phyloP scores from a whole-genome alignment of 1,140 invertebrate species.

The Agrilus planipennis region DNA sequence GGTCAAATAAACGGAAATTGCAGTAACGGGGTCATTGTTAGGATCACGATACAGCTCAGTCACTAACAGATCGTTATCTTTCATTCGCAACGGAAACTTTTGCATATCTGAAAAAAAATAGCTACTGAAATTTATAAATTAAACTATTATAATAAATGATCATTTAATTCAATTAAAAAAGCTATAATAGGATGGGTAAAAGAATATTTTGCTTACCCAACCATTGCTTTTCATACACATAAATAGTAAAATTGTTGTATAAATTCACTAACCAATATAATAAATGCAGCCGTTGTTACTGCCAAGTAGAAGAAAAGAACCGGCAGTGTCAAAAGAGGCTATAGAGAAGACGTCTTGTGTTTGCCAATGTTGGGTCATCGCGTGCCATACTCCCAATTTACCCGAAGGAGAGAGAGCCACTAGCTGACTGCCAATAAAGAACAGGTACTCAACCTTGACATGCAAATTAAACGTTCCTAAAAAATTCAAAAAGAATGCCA shows the following conservation, averaged over 20 bases:
- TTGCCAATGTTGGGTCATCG: conserved; percentile 97
- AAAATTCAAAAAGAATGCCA: conserved; percentile 13
- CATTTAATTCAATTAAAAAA: background rate
- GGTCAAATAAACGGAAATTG: conserved; percentile 96
- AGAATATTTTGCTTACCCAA: too few species aligned
- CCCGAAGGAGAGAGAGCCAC: conserved; percentile 87
- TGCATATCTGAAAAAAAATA: conserved; percentile 79
- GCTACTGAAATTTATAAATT: conserved; percentile 12
- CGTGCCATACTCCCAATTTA: conserved; percentile 98
- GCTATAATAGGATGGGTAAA: conserved; percentile 3
- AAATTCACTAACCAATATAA: conserved; percentile 66
- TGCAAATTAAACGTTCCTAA: conserved; percentile 78
- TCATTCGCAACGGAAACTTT: conserved; percentile 97
- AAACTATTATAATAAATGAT: conserved; percentile 9
- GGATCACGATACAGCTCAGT: conserved; percentile 95
- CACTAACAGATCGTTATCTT: conserved; percentile 95
- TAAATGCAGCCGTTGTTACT: conserved; percentile 95
- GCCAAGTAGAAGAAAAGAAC: conserved; percentile 86
- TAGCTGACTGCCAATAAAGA: conserved; percentile 94
- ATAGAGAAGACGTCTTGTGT: conserved; percentile 92
- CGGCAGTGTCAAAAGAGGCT: conserved; percentile 90
- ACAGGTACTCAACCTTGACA: conserved; percentile 86
- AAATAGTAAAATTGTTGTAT: background rate
- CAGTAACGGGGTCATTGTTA: conserved; percentile 88
- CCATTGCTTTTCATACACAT: too few species aligned